Conservation (phyloP, 2,888 invertebrate species). For the Drosophila prostipennis region DNA sequence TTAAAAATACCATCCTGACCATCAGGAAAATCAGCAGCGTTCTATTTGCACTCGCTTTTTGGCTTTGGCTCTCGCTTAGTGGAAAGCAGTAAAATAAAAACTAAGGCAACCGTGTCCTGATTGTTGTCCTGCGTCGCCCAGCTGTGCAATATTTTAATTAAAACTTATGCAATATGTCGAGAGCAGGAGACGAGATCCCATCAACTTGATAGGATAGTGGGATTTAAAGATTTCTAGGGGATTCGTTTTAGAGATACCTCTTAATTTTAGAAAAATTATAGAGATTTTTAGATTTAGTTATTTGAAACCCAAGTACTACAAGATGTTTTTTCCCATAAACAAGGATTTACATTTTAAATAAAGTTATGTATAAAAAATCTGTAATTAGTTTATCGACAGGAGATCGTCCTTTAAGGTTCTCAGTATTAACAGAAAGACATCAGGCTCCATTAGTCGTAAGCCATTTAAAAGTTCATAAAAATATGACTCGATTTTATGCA, state of each 20-base stretch:
- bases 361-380: too few species aligned
- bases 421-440: background rate
- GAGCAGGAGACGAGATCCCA: slow-evolving; percentile 1
- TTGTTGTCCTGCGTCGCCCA: slow-evolving; percentile 32
- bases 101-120: slow-evolving; percentile 33
- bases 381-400: too few species aligned
- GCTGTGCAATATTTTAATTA: slow-evolving; percentile 81
- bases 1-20: slow-evolving; percentile 57
- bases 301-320: too few species aligned
- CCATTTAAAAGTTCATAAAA: slow-evolving; percentile 15
- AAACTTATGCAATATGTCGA: slow-evolving; percentile 75
- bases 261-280: background rate
- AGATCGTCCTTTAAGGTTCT: too few species aligned
- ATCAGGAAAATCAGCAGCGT: slow-evolving; percentile 21
- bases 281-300: background rate
- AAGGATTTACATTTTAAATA: too few species aligned
- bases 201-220: slow-evolving; percentile 2
- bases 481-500: slow-evolving; percentile 20
- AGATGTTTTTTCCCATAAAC: too few species aligned
- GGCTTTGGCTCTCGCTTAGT: slow-evolving; percentile 54
- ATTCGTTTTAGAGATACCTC: background rate
- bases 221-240: background rate
- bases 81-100: slow-evolving; percentile 20
- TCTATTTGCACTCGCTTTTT: slow-evolving; percentile 29
- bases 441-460: background rate